Conservation (phyloP, 1,140 invertebrate genomes). For the Drosophila ohnishii region DNA sequence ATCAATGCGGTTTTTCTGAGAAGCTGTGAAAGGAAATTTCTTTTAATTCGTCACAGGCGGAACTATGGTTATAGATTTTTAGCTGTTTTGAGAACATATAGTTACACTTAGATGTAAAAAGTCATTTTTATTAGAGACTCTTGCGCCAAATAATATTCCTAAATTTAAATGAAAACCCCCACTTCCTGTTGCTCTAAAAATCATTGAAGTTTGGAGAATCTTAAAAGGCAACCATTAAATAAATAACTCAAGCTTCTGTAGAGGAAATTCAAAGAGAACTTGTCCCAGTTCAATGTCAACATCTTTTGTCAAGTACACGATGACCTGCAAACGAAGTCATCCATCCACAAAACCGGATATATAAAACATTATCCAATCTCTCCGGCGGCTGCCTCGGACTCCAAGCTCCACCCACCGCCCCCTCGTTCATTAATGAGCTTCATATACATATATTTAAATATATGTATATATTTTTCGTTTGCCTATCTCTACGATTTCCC, state of each 20-base stretch:
- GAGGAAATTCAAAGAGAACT: slow-evolving; percentile 42
- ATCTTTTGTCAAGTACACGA: slow-evolving; percentile 49
- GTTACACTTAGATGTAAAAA: not conserved
- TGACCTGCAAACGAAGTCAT: slow-evolving; percentile 52
- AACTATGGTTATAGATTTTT: not conserved
- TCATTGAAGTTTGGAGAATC: not conserved
- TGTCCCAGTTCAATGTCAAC: slow-evolving; percentile 43
- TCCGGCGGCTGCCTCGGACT: slow-evolving; percentile 6
- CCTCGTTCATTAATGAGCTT: slow-evolving; percentile 39
- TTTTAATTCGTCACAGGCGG: slow-evolving; percentile 3
- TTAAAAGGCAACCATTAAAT: not conserved
- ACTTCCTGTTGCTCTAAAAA: slow-evolving; percentile 10
- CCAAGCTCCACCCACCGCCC: slow-evolving; percentile 18
- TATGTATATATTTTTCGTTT: slow-evolving; percentile 22
- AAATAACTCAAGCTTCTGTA: slow-evolving; percentile 8
- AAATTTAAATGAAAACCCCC: not conserved
- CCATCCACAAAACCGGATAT: slow-evolving; percentile 52
- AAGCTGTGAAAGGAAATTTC: slow-evolving; percentile 22
- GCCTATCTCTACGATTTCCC: slow-evolving; percentile 22
- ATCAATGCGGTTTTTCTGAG: slow-evolving; percentile 36
- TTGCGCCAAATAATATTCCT: not conserved
- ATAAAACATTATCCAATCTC: slow-evolving; percentile 43
- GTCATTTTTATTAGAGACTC: too few relatives aligned
- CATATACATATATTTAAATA: slow-evolving; percentile 44
- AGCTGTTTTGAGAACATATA: not conserved